Evolutionary conservation across 2,888 invertebrate species (phyloP), one percentile per base, ranked within the genome.

Genomic region (Stenoptilia bipunctidactyla): DNA sequence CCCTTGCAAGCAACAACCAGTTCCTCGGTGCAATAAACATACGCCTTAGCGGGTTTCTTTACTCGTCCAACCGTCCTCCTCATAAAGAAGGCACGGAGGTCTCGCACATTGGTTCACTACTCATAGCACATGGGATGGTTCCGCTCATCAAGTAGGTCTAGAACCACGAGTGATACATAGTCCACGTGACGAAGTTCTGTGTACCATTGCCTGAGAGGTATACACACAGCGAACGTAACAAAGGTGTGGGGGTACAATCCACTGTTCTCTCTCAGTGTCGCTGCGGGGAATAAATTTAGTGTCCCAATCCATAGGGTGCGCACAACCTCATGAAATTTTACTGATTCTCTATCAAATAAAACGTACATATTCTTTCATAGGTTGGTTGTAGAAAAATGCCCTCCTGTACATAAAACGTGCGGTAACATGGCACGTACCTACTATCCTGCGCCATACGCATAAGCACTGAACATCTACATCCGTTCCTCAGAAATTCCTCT

Each of bases 141-240:
- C 13, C 13, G 25, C 34, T 20, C 43, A 37, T 40, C 15, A 15
- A 34, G 43, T 25, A 25, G 25, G 25, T 6, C 9, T 25, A 25
- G 25, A 25, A 25, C 34, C 34, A 34, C 34, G 25, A 25, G 25
- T 25, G 25, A 25, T 25, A 25, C 36, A 14, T 25, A 25, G 25
- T 9, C 25, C 25, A 25, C 25, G 9, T 5, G 9, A 9, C 25
- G 25, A 25, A 25, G 14, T 6, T 8, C 35, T 13, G 35, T 13
- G 9, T n/a, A 8, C 35, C 14, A 6, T 6, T 35, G 35, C 15
- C 36, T 36, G 36, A 25, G 25, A 25, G 5, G 5, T 25, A 6
- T 25, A n/a, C n/a, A n/a, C 9, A 25, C 9, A 6, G 25, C 25
- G 25, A 25, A 25, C 25, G 5, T 25, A 25, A 6, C 25, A 25